These are phyloP conservation scores for Actinernus sp. DNA, from an alignment of 92 coral and sea anemone genomes.

Conservation along the genomic window DNA sequence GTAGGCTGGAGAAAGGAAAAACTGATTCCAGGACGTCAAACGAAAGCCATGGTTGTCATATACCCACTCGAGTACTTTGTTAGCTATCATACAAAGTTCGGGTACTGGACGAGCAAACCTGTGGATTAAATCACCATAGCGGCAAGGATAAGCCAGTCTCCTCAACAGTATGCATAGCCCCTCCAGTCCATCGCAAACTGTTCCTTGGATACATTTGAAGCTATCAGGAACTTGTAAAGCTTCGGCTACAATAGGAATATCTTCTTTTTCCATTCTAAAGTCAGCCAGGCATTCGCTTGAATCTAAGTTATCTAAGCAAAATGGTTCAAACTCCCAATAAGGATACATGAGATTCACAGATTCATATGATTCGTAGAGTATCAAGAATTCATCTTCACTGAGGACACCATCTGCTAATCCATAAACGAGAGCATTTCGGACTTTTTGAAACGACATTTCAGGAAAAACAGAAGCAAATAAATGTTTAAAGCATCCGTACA, in stretches of 20 bases:
- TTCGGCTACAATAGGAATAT: constrained; percentile 35
- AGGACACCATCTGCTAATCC: constrained; percentile 21
- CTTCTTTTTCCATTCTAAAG: constrained; percentile 41
- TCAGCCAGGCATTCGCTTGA: constrained; percentile 33
- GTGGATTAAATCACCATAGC: constrained; percentile 24
- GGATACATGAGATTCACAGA: constrained; percentile 30
- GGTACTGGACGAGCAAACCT: constrained; percentile 47
- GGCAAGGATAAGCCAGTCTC: no score
- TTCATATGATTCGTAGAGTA: constrained; percentile 39
- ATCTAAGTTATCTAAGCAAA: constrained; percentile 18
- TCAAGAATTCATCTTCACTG: constrained; percentile 56
- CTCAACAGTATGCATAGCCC: constrained; percentile 39
- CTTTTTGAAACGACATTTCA: constrained; percentile 48
- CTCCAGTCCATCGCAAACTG: constrained; percentile 53
- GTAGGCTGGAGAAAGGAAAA: constrained; percentile 27
- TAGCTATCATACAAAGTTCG: constrained; percentile 34
- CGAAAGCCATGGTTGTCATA: constrained; percentile 26
- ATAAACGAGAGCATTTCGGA: constrained; percentile 40
- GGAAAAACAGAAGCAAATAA: no score
- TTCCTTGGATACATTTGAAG: constrained; percentile 49
- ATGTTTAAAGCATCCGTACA: no score
- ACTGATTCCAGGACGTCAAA: constrained; percentile 42
- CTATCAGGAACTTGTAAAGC: constrained; percentile 37
- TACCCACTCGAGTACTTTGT: constrained; percentile 29
- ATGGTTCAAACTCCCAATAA: constrained; percentile 44